These are phyloP conservation scores for Drosophila flavopinicola DNA, from an alignment of 2,888 invertebrate genomes.

Conservation along the genomic window DNA sequence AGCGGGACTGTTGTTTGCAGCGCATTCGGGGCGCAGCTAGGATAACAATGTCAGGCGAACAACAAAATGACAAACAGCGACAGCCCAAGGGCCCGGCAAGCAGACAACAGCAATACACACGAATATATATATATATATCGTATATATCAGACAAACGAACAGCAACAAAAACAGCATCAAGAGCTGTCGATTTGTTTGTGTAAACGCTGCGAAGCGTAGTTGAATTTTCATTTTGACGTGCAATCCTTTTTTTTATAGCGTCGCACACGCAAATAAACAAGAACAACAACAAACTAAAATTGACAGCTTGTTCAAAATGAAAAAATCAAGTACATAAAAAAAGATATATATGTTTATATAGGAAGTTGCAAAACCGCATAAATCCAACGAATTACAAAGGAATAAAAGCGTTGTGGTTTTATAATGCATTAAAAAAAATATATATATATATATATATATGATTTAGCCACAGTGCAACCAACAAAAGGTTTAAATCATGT, in stretches of 20 bases:
- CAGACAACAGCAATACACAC: conserved; percentile 54
- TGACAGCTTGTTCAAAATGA: conserved; percentile 69
- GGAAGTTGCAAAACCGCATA: conserved; percentile 65
- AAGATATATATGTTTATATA: conserved; percentile 13
- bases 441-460: too few relatives aligned
- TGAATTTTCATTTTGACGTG: conserved; percentile 73
- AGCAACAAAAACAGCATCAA: conserved; percentile 39
- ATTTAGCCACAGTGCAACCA: too few relatives aligned
- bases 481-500: conserved; percentile 30
- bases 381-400: conserved; percentile 60
- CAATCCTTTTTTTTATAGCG: conserved; percentile 37
- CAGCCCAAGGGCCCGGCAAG: conserved; percentile 67
- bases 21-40: conserved; percentile 40
- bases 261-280: too few relatives aligned
- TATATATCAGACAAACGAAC: conserved; percentile 25
- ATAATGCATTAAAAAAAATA: conserved; percentile 56
- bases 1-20: conserved; percentile 27
- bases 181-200: conserved; percentile 70
- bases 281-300: conserved; percentile 61
- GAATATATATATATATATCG: conserved; percentile 13
- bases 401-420: conserved; percentile 56
- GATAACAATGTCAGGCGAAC: conserved; percentile 71
- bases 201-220: conserved; percentile 71
- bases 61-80: conserved; percentile 71
- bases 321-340: conserved; percentile 8